Evolutionary conservation across 1,140 invertebrate genomes (phyloP).

Genomic region (Drosophila parabipectinata): DNA sequence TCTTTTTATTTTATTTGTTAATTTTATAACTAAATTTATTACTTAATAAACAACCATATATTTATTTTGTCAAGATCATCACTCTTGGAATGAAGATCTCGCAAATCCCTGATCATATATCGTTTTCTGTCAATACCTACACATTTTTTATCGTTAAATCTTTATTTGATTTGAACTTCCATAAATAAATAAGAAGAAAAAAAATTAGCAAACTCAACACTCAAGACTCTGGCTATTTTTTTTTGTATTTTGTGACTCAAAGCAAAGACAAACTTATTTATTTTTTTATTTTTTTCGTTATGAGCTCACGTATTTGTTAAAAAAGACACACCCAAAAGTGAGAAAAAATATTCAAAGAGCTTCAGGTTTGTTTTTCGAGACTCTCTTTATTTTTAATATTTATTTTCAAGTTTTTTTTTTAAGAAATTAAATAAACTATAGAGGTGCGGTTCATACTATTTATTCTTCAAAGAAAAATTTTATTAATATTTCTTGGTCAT

Average conservation of each 20-base stretch:
- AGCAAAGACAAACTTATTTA: background rate
- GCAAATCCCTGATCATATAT: background rate
- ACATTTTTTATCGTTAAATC: background rate
- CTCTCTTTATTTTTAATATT: conserved; percentile 1
- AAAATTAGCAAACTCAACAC: background rate
- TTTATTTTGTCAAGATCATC: no score
- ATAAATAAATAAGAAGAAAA: background rate
- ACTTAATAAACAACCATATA: no score
- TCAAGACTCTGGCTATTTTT: background rate
- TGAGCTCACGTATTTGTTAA: background rate
- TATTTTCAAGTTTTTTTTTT: background rate
- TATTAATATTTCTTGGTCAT: background rate
- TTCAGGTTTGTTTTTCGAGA: conserved; percentile 1
- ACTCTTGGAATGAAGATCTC: no score
- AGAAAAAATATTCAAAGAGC: background rate
- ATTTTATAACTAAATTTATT: no score
- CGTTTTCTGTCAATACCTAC: background rate
- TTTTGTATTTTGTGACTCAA: conserved; percentile 1
- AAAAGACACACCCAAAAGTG: background rate
- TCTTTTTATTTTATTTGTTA: no score
- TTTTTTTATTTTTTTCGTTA: background rate
- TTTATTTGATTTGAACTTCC: background rate
- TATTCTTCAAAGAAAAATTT: background rate
- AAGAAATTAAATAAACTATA: background rate
- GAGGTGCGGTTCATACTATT: background rate